Evolutionary conservation across 2,888 invertebrate species (phyloP), one percentile per base, ranked within the genome.

Genomic region (Acrobasis repandana): DNA sequence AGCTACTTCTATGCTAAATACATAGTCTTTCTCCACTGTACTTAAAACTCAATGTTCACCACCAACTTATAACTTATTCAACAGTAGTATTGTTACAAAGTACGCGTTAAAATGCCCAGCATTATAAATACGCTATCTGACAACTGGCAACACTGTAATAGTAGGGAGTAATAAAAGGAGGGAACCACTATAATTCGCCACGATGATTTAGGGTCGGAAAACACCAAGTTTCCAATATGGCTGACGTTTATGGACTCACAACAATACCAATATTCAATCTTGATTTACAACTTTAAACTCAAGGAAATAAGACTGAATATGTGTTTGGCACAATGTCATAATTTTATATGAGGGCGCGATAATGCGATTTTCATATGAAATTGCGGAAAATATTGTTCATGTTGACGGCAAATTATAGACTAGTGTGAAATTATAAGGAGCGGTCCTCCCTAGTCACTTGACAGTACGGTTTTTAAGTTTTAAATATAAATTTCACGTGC

Each of bases 181-280:
- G 65, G 67, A 65, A 75, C 75, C 65, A 65, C 68, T 75, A 75
- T 75, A 75, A 77, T 78, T 74, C 76, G 65, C 70, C 58, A 61
- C 68, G 64, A 75, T 80, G 80, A 80, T 80, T 79, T 79, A 79
- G 76, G 73, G 75, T 74, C 74, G 78, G 74, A 70, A 77, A 80
- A 79, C 71, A 64, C 67, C 70, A 61, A 74, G 67, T 74, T 75
- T 71, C 74, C 71, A 74, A 73, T 60, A 75, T 77, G 73, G 69
- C 75, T 66, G 74, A 74, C 74, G 64, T 72, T 75, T 73, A 75
- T 73, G 67, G 61, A 70, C 69, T 67, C 67, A 14, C 56, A 48
- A 16, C 51, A 59, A 43, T 52, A 38, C 33, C 38, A 46, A 28
- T 47, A 33, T 47, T 33, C 38, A 20, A 51, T 46, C 38, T 33